Evolutionary conservation across 1,140 invertebrate species (phyloP).

Genomic region (Callitettix versicolor): DNA sequence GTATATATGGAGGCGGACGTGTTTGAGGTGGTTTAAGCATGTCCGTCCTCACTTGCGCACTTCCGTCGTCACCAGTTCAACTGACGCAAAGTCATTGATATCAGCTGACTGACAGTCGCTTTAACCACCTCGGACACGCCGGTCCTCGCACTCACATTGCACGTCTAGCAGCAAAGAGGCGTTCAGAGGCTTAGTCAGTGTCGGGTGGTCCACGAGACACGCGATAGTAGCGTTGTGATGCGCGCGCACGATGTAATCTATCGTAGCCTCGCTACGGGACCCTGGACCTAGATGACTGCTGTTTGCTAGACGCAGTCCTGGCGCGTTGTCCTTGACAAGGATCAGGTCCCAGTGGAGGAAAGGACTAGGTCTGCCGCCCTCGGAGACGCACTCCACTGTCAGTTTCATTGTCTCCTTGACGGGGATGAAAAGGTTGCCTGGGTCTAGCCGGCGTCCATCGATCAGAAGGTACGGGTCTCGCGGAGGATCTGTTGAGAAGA

Average conservation of each 20-base stretch:
- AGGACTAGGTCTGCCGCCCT: slow-evolving; percentile 69
- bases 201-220: slow-evolving; percentile 60
- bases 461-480: slow-evolving; percentile 66
- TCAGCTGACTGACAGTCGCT: no score
- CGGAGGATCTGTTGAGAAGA: slow-evolving; percentile 52
- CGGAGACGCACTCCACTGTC: slow-evolving; percentile 67
- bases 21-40: no score
- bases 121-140: no score
- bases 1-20: no score
- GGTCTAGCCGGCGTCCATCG: slow-evolving; percentile 64
- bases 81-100: no score
- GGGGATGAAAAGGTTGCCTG: slow-evolving; percentile 70
- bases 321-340: slow-evolving; percentile 23
- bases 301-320: slow-evolving; percentile 28
- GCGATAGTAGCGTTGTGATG: slow-evolving; percentile 65
- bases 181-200: slow-evolving; percentile 51
- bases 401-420: slow-evolving; percentile 69
- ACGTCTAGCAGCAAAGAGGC: slow-evolving; percentile 65
- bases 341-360: slow-evolving; percentile 57
- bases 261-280: slow-evolving; percentile 50
- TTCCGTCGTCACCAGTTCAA: no score
- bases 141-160: slow-evolving; percentile 69
- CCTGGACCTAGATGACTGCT: slow-evolving; percentile 23
- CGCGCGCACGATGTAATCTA: slow-evolving; percentile 52
- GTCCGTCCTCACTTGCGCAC: no score